Percentiles rank a stretch among this genome's conserved stretches.
phyloP scores from a whole-genome alignment of 2,888 invertebrate species.

The Mesochorus sp. region DNA sequence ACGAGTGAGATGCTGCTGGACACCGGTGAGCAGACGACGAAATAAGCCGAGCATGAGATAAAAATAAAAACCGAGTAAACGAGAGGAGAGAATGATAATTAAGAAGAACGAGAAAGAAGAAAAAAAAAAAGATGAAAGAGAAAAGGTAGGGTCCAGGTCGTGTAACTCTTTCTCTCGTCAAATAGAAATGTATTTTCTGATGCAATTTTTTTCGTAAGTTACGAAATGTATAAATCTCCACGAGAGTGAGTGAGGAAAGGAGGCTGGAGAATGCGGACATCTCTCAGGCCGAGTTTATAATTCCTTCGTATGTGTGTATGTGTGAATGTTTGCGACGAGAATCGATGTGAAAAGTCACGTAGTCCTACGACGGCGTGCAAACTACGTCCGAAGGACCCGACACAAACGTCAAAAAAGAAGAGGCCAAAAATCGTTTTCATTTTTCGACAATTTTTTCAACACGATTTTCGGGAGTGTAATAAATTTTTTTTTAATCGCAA shows the following conservation, averaged over 20 bases:
- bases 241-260: conserved; percentile 10
- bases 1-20: conserved; percentile 1
- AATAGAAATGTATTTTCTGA: conserved; percentile 64
- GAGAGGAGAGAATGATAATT: too few species aligned
- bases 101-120: too few species aligned
- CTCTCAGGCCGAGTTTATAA: conserved; percentile 14
- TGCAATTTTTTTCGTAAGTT: conserved; percentile 71
- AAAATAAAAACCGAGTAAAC: too few species aligned
- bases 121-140: conserved; percentile 44
- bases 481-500: too few species aligned
- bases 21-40: conserved; percentile 32
- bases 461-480: neutral
- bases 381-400: neutral
- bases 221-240: conserved; percentile 67
- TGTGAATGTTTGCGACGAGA: conserved; percentile 28
- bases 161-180: conserved; percentile 28
- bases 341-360: conserved; percentile 44
- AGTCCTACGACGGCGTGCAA: conserved; percentile 8
- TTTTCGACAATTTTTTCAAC: neutral
- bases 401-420: neutral
- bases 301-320: too few species aligned
- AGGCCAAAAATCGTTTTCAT: neutral
- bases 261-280: conserved; percentile 27
- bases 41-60: too few species aligned
- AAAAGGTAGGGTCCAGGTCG: conserved; percentile 7